These are phyloP conservation scores for Leptobrachium ailaonicum DNA, from an alignment of 2,113 vertebrate genomes.

Conservation along the genomic window DNA sequence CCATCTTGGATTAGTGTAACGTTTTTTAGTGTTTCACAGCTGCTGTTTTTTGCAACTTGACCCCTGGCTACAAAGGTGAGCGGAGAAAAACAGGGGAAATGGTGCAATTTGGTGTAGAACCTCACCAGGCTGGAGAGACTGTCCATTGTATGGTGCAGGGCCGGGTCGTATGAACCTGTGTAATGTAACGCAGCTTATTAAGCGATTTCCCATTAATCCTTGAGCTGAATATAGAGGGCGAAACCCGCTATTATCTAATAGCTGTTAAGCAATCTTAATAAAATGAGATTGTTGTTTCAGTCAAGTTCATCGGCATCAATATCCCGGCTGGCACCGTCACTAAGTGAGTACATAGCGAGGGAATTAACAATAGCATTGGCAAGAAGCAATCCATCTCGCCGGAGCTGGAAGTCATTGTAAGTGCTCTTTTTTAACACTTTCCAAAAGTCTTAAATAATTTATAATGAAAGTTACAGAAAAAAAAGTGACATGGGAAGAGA, in stretches of 20 bases:
- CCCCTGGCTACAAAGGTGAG: too few species aligned
- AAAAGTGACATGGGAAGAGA: constrained; percentile 24
- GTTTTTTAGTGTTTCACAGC: too few species aligned
- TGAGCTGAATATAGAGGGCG: constrained; percentile 19
- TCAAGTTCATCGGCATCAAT: constrained; percentile 39
- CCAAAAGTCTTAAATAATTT: constrained; percentile 49
- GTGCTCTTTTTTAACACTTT: constrained; percentile 46
- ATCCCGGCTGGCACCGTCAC: constrained; percentile 27
- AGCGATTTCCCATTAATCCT: constrained; percentile 19
- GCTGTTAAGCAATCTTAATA: constrained; percentile 42
- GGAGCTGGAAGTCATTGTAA: constrained; percentile 32
- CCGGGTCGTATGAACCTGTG: too few species aligned
- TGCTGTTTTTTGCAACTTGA: too few species aligned
- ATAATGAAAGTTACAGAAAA: constrained; percentile 37
- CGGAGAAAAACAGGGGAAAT: too few species aligned
- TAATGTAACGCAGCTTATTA: background rate
- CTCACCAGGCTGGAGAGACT: too few species aligned
- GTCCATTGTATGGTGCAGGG: too few species aligned
- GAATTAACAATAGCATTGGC: constrained; percentile 45
- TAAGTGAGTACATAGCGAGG: constrained; percentile 31
- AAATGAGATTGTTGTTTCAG: constrained; percentile 42
- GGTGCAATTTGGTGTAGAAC: too few species aligned
- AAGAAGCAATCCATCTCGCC: constrained; percentile 23
- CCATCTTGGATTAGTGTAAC: too few species aligned
- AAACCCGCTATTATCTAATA: constrained; percentile 40